Evolutionary conservation across 92 coral and sea anemone species (phyloP).

Genomic region (Porites lobata): DNA sequence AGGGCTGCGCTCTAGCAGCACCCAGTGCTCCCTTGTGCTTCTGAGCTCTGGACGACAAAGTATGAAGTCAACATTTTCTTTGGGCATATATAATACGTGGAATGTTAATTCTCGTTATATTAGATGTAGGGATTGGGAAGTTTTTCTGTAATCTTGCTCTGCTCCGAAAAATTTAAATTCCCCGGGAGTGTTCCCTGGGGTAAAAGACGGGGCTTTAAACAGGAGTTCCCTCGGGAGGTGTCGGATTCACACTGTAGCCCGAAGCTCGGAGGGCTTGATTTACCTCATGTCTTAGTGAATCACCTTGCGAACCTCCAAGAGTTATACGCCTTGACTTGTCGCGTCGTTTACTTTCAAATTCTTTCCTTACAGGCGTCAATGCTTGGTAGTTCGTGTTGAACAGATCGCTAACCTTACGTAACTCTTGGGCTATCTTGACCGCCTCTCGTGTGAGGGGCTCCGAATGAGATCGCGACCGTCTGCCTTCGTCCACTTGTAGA

Average conservation of each 20-base stretch:
- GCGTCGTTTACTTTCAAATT: neutral
- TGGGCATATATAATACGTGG: no score
- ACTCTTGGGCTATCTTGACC: constrained; percentile 52
- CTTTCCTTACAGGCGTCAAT: neutral
- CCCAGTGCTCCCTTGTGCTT: no score
- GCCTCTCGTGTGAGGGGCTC: constrained; percentile 70
- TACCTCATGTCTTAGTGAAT: constrained; percentile 30
- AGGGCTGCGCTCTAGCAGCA: no score
- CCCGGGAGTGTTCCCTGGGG: neutral
- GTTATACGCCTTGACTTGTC: constrained; percentile 40
- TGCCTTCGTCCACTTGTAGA: constrained; percentile 45
- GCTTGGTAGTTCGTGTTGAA: constrained; percentile 46
- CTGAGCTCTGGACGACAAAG: no score
- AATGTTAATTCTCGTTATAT: no score
- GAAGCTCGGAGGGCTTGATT: neutral
- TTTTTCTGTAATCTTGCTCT: neutral
- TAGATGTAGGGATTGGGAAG: no score
- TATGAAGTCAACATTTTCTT: no score
- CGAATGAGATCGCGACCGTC: constrained; percentile 73
- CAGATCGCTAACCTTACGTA: constrained; percentile 65
- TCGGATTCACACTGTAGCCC: neutral
- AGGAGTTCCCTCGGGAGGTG: constrained; percentile 41
- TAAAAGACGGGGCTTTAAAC: constrained; percentile 13
- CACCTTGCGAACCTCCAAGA: constrained; percentile 27
- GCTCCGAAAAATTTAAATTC: neutral